Conservation (phyloP, 2,888 invertebrate genomes). For the Tachina grossa region DNA sequence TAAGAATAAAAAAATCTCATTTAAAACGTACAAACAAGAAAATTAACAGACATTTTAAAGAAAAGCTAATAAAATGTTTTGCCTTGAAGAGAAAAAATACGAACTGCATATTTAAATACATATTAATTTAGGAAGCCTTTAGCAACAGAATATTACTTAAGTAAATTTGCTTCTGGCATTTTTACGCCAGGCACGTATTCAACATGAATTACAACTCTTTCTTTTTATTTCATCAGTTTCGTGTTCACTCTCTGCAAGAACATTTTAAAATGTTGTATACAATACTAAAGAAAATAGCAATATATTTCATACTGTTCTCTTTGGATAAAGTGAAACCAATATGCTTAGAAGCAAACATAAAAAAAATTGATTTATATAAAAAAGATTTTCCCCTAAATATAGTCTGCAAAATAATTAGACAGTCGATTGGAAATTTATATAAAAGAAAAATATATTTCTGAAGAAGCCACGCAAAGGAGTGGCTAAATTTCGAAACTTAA, state of each 20-base stretch:
- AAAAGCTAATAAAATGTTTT: constrained; percentile 25
- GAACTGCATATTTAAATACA: constrained; percentile 6
- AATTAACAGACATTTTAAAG: constrained; percentile 17
- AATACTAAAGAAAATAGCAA: not conserved
- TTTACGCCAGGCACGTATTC: constrained; percentile 45
- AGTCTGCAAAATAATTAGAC: not conserved
- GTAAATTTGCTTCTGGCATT: constrained; percentile 31
- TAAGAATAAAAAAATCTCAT: not conserved
- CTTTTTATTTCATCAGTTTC: constrained; percentile 9
- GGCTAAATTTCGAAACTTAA: too few relatives aligned
- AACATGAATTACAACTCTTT: constrained; percentile 17
- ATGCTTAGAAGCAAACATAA: constrained; percentile 1
- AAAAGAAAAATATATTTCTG: too few relatives aligned
- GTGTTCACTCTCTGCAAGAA: constrained; percentile 5
- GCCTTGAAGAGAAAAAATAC: not conserved
- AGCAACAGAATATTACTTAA: constrained; percentile 24
- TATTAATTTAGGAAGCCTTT: constrained; percentile 15
- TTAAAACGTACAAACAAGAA: constrained; percentile 14
- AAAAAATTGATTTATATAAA: not conserved
- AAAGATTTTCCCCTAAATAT: not conserved
- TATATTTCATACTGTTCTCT: not conserved
- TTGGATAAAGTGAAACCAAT: constrained; percentile 6
- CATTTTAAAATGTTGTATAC: constrained; percentile 5
- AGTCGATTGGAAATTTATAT: not conserved
- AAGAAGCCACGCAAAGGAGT: too few relatives aligned